Conservation (phyloP, 2,888 invertebrate species). For the Calliopum simillimum region DNA sequence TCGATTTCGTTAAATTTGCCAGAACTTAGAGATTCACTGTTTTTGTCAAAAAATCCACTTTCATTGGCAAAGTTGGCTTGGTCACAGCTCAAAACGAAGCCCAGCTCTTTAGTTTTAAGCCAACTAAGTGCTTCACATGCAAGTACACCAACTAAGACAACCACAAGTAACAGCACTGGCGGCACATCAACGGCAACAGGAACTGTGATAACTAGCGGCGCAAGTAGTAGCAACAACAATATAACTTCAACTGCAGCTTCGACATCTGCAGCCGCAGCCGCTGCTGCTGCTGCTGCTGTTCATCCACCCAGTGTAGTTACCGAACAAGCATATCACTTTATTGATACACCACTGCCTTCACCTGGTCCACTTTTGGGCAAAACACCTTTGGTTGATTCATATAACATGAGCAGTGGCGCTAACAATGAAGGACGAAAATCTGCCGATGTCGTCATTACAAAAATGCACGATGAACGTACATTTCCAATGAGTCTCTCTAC, state of each 20-base stretch:
- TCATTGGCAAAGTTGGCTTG: constrained; percentile 64
- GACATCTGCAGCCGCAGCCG: constrained; percentile 14
- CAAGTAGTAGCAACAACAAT: constrained; percentile 28
- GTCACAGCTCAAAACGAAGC: constrained; percentile 68
- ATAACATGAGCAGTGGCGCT: constrained; percentile 61
- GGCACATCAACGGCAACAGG: constrained; percentile 40
- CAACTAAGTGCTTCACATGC: constrained; percentile 60
- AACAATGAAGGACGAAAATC: constrained; percentile 48
- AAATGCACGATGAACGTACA: constrained; percentile 64
- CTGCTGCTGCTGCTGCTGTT: constrained; percentile 28
- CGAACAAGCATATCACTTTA: constrained; percentile 63
- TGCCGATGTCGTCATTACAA: constrained; percentile 63
- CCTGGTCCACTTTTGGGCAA: constrained; percentile 87
- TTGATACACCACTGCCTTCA: constrained; percentile 78
- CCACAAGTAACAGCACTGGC: constrained; percentile 44
- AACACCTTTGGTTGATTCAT: constrained; percentile 81
- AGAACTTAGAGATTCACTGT: constrained; percentile 69
- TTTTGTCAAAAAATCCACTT: constrained; percentile 60
- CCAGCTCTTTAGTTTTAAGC: constrained; percentile 71
- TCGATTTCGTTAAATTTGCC: constrained; percentile 72
- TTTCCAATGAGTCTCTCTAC: constrained; percentile 39
- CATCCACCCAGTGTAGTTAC: constrained; percentile 12
- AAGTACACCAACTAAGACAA: constrained; percentile 51
- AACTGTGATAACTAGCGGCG: constrained; percentile 28
- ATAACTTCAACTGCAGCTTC: constrained; percentile 25